Evolutionary conservation across 2,888 invertebrate genomes (phyloP), one percentile per base, ranked within the genome.

Genomic region (Tipula confusa): DNA sequence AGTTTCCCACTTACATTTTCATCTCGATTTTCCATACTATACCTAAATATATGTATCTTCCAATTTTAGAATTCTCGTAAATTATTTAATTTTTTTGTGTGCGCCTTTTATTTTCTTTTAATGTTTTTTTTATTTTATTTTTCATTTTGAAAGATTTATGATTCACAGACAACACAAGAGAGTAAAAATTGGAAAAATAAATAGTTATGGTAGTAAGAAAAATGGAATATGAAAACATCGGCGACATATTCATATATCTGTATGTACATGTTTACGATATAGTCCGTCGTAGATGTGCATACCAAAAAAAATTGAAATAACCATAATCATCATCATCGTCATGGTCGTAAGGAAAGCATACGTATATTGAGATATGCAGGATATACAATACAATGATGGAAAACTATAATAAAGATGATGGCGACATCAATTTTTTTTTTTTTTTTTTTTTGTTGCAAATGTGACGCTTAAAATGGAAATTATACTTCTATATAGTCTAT

Each of bases 11-110:
- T 64, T 24, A 24, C 64, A 64, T 64, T 4, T 38, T n/a, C n/a
- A n/a, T n/a, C 48, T 64, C 64, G 64, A 64, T 64, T 18, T 64
- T 24, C 64, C 64, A 64, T 9, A 64, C n/a, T 24, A 6, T 43
- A 43, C 9, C 2, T 48, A 64, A 64, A 64, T 64, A 24, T 64
- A 9, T 64, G 18, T 64, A 64, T 64, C 64, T 64, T 64, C 64
- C 64, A 64, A 64, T 64, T 64, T 64, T 64, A 64, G 64, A 64
- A 64, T 64, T 64, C 64, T 64, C 64, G 64, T 64, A 64, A 64
- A 64, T 64, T 64, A 64, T 64, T 64, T 64, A 24, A 13, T 38
- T 43, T 24, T 64, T 64, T 64, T 64, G 24, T 9, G 18, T 24
- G 64, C 24, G 64, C 64, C 64, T 64, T 64, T 64, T 64, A 64